Percentiles rank a stretch among this genome's conserved stretches.
Evolutionary conservation across 2,888 invertebrate genomes (phyloP).

Genomic region (Axea sp.): DNA sequence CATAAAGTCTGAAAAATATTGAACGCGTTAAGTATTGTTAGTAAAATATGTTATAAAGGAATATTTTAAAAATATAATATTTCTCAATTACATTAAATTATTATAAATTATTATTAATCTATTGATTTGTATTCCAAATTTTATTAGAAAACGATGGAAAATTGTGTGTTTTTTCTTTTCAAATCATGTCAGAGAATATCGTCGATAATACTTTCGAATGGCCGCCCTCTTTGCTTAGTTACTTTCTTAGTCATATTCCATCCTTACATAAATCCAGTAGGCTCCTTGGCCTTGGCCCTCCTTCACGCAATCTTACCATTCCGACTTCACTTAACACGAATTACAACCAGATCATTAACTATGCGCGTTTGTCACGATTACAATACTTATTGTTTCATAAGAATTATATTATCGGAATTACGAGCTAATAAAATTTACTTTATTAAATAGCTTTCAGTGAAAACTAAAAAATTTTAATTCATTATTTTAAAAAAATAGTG

Average conservation of each 20-base stretch:
- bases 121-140: too few relatives aligned
- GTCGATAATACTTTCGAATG: conserved; percentile 64
- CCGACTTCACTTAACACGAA: conserved; percentile 68
- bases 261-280: conserved; percentile 49
- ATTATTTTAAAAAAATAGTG: too few relatives aligned
- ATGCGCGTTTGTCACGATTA: conserved; percentile 59
- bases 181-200: neutral
- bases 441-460: neutral
- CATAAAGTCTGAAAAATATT: too few relatives aligned
- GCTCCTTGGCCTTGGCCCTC: conserved; percentile 78
- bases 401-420: conserved; percentile 1
- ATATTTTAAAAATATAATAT: too few relatives aligned
- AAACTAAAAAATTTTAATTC: too few relatives aligned
- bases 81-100: too few relatives aligned
- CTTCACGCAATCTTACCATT: conserved; percentile 74
- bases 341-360: conserved; percentile 71
- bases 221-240: conserved; percentile 70
- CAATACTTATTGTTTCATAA: conserved; percentile 30
- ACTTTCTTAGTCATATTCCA: conserved; percentile 56
- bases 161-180: too few relatives aligned
- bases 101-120: too few relatives aligned
- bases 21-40: too few relatives aligned
- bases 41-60: too few relatives aligned
- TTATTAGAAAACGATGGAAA: too few relatives aligned
- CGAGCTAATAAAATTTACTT: conserved; percentile 1